These are phyloP conservation scores for Hippocampus guttulatus DNA, from an alignment of 2,113 vertebrate species.

Conservation along the genomic window DNA sequence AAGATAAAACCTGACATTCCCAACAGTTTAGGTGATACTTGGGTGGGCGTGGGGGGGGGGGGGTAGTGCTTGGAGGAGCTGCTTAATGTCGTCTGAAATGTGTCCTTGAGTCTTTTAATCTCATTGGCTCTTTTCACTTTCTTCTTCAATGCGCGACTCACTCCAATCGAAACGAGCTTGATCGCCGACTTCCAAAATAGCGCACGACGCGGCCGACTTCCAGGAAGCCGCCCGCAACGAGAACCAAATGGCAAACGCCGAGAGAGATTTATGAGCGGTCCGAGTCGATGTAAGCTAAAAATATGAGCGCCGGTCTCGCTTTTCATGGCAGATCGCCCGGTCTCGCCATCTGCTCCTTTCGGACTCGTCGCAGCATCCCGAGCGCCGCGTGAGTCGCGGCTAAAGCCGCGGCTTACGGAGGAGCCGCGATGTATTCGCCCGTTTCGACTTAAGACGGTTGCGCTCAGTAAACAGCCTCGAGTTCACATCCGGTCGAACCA, in stretches of 20 bases:
- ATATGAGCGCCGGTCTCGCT: constrained; percentile 22
- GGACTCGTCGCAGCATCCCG: constrained; percentile 24
- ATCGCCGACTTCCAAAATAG: constrained; percentile 1
- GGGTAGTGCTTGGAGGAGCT: no score
- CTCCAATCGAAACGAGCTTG: constrained; percentile 7
- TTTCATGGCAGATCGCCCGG: constrained; percentile 38
- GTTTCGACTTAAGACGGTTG: neutral
- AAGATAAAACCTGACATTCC: neutral
- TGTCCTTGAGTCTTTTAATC: neutral
- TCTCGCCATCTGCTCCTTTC: constrained; percentile 48
- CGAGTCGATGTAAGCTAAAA: constrained; percentile 21
- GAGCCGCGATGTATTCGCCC: neutral
- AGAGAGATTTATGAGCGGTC: constrained; percentile 24
- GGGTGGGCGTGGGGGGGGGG: no score
- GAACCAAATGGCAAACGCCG: neutral
- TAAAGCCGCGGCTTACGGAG: neutral
- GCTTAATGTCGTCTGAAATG: neutral
- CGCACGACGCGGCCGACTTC: neutral
- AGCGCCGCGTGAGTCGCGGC: neutral
- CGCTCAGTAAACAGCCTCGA: neutral
- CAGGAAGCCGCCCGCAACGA: constrained; percentile 1
- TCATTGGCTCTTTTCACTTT: neutral
- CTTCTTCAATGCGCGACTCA: constrained; percentile 6
- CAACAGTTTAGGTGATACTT: neutral
- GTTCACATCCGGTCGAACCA: neutral